These are phyloP conservation scores for Choreutis nemorana DNA, from an alignment of 2,888 invertebrate species.

Conservation along the genomic window DNA sequence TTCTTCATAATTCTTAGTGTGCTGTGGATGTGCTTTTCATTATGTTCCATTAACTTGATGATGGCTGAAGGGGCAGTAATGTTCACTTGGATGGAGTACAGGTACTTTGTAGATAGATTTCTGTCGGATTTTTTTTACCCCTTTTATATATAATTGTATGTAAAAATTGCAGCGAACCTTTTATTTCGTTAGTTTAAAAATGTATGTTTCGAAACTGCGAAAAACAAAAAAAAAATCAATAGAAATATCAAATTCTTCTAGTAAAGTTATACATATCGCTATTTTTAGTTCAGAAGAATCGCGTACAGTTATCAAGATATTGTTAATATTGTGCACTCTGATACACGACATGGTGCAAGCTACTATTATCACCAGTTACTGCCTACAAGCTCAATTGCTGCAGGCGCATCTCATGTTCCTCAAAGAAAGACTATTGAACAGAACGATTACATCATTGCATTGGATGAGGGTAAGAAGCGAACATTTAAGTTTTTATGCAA, in stretches of 20 bases:
- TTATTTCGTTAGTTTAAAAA: no score
- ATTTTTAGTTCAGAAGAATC: constrained; percentile 55
- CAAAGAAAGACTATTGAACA: constrained; percentile 74
- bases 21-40: constrained; percentile 74
- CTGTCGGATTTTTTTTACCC: no score
- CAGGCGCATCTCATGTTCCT: constrained; percentile 78
- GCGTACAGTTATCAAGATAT: constrained; percentile 60
- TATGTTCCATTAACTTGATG: constrained; percentile 71
- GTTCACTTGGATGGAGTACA: constrained; percentile 70
- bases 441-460: constrained; percentile 74
- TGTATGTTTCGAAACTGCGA: no score
- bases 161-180: no score
- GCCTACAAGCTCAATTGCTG: constrained; percentile 80
- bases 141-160: no score
- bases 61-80: constrained; percentile 68
- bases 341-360: constrained; percentile 85
- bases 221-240: no score
- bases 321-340: constrained; percentile 73
- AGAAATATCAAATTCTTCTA: no score
- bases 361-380: constrained; percentile 83
- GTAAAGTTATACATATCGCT: no score
- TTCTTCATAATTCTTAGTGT: constrained; percentile 74
- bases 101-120: constrained; percentile 38
- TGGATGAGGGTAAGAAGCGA: constrained; percentile 85
- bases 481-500: no score